phyloP scores from a whole-genome alignment of 2,888 invertebrate genomes.

The Dicranocentrus wangi region DNA sequence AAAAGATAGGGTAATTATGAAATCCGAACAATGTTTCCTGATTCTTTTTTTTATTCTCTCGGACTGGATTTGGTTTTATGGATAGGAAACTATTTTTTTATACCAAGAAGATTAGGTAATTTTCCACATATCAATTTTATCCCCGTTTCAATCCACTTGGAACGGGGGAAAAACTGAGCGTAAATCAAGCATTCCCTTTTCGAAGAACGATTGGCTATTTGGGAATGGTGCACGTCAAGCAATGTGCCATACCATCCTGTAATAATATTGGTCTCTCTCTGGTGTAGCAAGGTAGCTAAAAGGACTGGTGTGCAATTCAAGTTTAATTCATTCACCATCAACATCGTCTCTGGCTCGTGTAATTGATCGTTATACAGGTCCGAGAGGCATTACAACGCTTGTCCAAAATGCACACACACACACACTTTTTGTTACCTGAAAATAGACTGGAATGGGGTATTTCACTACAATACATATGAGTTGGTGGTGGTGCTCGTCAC shows the following conservation, averaged over 20 bases:
- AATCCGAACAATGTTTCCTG: not conserved
- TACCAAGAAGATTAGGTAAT: too few relatives aligned
- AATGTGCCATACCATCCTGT: too few relatives aligned
- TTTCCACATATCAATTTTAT: too few relatives aligned
- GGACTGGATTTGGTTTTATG: too few relatives aligned
- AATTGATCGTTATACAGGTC: conserved; percentile 14
- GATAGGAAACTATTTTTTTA: too few relatives aligned
- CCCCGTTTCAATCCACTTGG: too few relatives aligned
- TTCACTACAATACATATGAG: too few relatives aligned
- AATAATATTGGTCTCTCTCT: not conserved
- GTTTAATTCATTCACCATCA: conserved; percentile 6
- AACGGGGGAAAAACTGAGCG: too few relatives aligned
- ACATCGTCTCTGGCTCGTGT: conserved; percentile 4
- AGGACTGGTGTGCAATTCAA: conserved; percentile 3
- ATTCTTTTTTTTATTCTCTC: too few relatives aligned
- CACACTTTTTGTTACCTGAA: not conserved
- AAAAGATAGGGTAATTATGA: conserved; percentile 19
- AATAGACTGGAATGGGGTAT: not conserved
- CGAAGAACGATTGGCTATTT: conserved; percentile 6
- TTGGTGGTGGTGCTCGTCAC: too few relatives aligned
- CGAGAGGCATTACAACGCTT: not conserved
- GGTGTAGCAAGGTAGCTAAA: conserved; percentile 1
- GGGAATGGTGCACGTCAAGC: too few relatives aligned
- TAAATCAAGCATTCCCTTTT: conserved; percentile 4
- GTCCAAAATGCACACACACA: not conserved